Conservation (phyloP, 2,113 vertebrate species). For the Gymnarchus niloticus region DNA sequence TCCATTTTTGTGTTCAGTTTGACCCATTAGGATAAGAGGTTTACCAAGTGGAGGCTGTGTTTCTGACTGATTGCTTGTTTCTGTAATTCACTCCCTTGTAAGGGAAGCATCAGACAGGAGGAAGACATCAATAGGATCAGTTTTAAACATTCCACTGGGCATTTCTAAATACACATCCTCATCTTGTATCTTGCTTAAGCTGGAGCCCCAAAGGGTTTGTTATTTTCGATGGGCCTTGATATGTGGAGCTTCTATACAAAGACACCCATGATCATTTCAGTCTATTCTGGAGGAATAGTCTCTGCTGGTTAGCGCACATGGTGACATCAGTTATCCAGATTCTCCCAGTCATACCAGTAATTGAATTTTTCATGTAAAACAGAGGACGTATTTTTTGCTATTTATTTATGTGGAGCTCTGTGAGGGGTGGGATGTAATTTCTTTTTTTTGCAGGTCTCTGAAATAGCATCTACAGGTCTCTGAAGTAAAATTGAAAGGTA, state of each 20-base stretch:
- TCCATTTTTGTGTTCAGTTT: background rate
- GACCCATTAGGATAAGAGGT: background rate
- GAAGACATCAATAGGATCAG: background rate
- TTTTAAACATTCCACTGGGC: background rate
- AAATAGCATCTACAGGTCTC: no score
- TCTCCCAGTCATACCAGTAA: no score
- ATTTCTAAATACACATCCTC: background rate
- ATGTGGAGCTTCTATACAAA: background rate
- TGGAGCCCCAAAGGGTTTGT: background rate
- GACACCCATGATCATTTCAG: background rate
- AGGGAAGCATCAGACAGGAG: background rate
- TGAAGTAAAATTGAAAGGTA: no score
- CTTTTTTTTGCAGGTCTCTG: no score
- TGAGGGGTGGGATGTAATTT: no score
- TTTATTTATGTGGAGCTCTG: no score
- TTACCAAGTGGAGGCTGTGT: background rate
- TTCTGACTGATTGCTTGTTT: constrained; percentile 11
- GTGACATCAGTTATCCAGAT: no score
- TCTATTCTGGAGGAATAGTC: background rate
- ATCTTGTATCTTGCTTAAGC: background rate
- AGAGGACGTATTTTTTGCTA: no score
- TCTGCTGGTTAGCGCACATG: no score
- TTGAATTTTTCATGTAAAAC: no score
- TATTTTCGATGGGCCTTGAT: background rate
- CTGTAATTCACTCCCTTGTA: constrained; percentile 14